Evolutionary conservation across 2,113 vertebrate genomes (phyloP), one percentile per base, ranked within the genome.

Genomic region (Cyanoliseus patagonus): DNA sequence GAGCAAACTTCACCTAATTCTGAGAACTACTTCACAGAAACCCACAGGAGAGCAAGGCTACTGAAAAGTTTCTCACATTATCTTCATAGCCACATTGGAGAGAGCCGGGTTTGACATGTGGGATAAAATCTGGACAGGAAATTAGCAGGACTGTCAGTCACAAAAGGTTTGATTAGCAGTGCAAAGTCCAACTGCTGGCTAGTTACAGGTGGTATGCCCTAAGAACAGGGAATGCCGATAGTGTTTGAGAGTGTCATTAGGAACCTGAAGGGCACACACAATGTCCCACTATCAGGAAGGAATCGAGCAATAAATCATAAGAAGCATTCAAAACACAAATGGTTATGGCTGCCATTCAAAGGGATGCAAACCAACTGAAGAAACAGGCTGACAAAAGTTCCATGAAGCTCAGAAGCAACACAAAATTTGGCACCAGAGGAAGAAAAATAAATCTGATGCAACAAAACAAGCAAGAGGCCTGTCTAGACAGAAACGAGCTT

Each of bases 291-390:
- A 13, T 23, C n/a, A 77, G 6, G 27, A 79, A 31, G 20, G 19
- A 30, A 2, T 0, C 4, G 33, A 68, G 10, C 27, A 75, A 6
- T 6, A 62, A 33, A 62, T 20, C 18, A 63, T 1, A 3, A 17
- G 25, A 88, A 90, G 83, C 41, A 70, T 57, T 1, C 3, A 18
- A 83, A 84, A 46, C 53, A 31, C 2, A 0, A 33, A 73, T 52
- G n/a, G 7, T 68, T 39, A 64, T 14, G 13, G 27, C 28, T 46
- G 64, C 30, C 30, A 49, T 68, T 55, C 35, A 67, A 77, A 55
- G 28, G 17, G 13, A 74, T 20, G 19, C 18, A 44, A 12, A 44
- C 11, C 83, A 68, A 62, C 23, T 31, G 19, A 91, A 80, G 52
- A 74, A 84, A 81, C 7, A 27, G 17, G 14, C 30, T 57, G 13